Evolutionary conservation across 2,888 invertebrate species (phyloP), one percentile per base, ranked within the genome.

Genomic region (Aleiodes testaceus): DNA sequence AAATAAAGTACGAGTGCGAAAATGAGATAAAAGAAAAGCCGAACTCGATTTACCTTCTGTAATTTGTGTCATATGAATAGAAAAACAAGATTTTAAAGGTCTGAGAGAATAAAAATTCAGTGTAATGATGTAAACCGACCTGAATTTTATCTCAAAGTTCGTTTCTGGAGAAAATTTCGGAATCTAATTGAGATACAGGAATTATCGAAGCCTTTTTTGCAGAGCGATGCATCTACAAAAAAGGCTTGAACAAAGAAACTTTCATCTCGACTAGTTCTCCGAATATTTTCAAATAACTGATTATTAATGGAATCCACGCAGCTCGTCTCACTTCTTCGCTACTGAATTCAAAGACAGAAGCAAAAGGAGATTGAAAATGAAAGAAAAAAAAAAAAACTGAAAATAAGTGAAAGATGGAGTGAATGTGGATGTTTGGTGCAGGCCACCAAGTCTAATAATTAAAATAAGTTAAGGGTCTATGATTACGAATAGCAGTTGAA

Each of bases 381-480:
- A 16, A 36, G 50, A 26, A 45, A 68, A 12, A 72, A 68, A 61
- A 68, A 30, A 22, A 61, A 70, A 55, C 11, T 18, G 71, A 66
- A 42, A 69, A 44, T 30, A 70, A 47, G 44, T 12, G 44, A 65
- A 64, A 68, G 12, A 64, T 55, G 81, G 83, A 84, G 79, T 82
- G 66, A 69, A 72, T 71, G 66, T 75, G 72, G 45, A 72, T 75
- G 84, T 84, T 77, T 87, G 87, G 85, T 87, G 87, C 87, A 86
- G 86, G 87, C 74, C 86, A 86, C 83, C 87, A 84, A 85, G 81
- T 77, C 66, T 79, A 80, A 76, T 70, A 72, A 36, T 79, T 67
- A 83, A 74, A 74, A 12, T 20, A 45, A 20, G 47, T 63, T 45
- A 44, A 79, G 84, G 82, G 78, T 82, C 69, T 76, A 79, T 76